Percentiles rank a stretch among this genome's conserved stretches.
Evolutionary conservation across 2,113 vertebrate genomes (phyloP).

Genomic region (Recurvirostra avosetta): DNA sequence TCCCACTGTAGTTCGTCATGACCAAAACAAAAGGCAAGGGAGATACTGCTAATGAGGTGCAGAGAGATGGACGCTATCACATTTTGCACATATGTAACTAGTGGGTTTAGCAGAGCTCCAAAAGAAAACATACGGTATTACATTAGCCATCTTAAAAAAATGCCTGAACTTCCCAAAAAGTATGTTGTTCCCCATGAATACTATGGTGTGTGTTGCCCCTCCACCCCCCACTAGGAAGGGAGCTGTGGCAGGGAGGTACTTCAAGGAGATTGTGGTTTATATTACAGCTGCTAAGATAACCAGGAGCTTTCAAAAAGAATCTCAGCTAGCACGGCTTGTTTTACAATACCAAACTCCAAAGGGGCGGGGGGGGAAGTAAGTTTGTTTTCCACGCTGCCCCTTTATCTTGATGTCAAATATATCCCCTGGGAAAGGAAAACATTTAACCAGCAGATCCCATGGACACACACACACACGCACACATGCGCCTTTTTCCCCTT

Average conservation of each 20-base stretch:
- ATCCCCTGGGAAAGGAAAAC: slow-evolving; percentile 69
- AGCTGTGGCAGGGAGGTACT: slow-evolving; percentile 3
- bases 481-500: not conserved
- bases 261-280: slow-evolving; percentile 41
- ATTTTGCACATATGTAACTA: not conserved
- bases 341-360: slow-evolving; percentile 44
- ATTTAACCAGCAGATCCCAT: slow-evolving; percentile 61
- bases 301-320: slow-evolving; percentile 59
- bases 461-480: not conserved
- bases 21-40: not conserved
- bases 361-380: not conserved
- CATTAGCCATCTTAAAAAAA: not conserved
- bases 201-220: not conserved
- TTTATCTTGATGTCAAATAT: slow-evolving; percentile 70
- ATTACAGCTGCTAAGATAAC: slow-evolving; percentile 65
- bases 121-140: not conserved
- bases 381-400: slow-evolving; percentile 55
- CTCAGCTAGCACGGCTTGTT: not conserved
- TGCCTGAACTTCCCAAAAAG: not conserved
- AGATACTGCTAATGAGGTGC: not conserved
- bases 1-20: not conserved
- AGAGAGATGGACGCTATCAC: not conserved
- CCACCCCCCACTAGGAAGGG: not conserved
- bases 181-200: not conserved
- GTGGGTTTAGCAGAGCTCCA: not conserved